Percentiles rank a stretch among this genome's conserved stretches.
These are phyloP conservation scores for Micropoecilia bifurca DNA, from an alignment of 2,797 vertebrate genomes.

Conservation along the genomic window DNA sequence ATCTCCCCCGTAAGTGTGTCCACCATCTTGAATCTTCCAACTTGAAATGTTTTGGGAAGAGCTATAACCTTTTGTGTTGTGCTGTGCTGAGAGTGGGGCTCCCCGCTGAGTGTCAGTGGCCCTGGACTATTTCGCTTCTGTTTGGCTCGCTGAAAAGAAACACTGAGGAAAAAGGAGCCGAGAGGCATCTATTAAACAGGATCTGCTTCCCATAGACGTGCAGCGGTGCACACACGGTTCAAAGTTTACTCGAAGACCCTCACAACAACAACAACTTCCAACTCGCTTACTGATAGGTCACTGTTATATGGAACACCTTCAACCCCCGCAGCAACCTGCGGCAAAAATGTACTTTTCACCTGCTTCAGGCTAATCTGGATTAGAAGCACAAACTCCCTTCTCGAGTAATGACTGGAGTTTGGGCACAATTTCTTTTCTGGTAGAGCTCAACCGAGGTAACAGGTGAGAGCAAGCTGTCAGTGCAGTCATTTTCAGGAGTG, in stretches of 20 bases:
- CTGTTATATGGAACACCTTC: neutral
- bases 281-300: constrained; percentile 11
- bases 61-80: constrained; percentile 24
- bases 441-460: constrained; percentile 53
- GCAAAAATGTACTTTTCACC: constrained; percentile 8
- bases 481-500: constrained; percentile 36
- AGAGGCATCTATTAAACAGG: constrained; percentile 41
- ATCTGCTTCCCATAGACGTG: constrained; percentile 9
- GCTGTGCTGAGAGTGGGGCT: constrained; percentile 31
- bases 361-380: constrained; percentile 58
- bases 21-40: constrained; percentile 6
- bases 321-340: too few species aligned
- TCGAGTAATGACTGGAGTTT: constrained; percentile 38
- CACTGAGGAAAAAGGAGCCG: constrained; percentile 13
- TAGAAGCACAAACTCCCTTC: constrained; percentile 36
- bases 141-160: constrained; percentile 24
- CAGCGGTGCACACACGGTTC: constrained; percentile 26
- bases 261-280: constrained; percentile 13
- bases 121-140: constrained; percentile 24
- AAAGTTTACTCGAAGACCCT: constrained; percentile 14
- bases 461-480: constrained; percentile 54
- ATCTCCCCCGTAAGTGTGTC: constrained; percentile 9
- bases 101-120: constrained; percentile 31
- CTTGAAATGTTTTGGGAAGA: constrained; percentile 17
- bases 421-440: constrained; percentile 34